These are phyloP conservation scores for Chrysopilus asiliformis DNA, from an alignment of 2,888 invertebrate species.

Conservation along the genomic window DNA sequence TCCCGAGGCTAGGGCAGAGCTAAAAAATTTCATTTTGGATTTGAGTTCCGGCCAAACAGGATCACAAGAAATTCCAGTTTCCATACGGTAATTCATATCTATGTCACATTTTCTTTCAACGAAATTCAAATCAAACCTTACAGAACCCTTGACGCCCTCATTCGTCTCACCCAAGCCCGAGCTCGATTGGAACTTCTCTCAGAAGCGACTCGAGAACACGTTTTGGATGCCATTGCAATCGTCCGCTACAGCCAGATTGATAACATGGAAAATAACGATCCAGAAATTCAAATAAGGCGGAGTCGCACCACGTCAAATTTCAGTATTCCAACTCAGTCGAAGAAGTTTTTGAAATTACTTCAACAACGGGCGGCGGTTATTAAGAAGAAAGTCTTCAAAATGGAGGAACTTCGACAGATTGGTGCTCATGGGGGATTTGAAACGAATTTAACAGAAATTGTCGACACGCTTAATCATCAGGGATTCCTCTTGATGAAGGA, in stretches of 20 bases:
- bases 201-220: slow-evolving; percentile 66
- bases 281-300: slow-evolving; percentile 37
- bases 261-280: slow-evolving; percentile 56
- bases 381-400: slow-evolving; percentile 58
- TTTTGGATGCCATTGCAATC: slow-evolving; percentile 72
- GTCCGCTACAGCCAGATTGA: slow-evolving; percentile 68
- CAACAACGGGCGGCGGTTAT: slow-evolving; percentile 50
- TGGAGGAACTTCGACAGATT: slow-evolving; percentile 61
- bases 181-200: slow-evolving; percentile 77
- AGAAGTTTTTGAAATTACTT: slow-evolving; percentile 55
- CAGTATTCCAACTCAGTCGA: slow-evolving; percentile 54
- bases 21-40: slow-evolving; percentile 70
- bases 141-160: slow-evolving; percentile 78
- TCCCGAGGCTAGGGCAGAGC: slow-evolving; percentile 50
- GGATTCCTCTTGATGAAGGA: slow-evolving; percentile 76
- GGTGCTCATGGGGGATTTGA: slow-evolving; percentile 49
- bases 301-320: slow-evolving; percentile 62
- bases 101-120: not conserved
- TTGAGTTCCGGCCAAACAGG: slow-evolving; percentile 54
- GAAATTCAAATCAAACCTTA: not conserved
- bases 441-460: slow-evolving; percentile 52
- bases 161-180: slow-evolving; percentile 74
- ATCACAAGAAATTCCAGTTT: slow-evolving; percentile 63
- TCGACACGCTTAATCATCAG: slow-evolving; percentile 69
- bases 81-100: slow-evolving; percentile 40